Conservation (phyloP, 2,888 invertebrate species). For the Drosophila meridionalis region DNA sequence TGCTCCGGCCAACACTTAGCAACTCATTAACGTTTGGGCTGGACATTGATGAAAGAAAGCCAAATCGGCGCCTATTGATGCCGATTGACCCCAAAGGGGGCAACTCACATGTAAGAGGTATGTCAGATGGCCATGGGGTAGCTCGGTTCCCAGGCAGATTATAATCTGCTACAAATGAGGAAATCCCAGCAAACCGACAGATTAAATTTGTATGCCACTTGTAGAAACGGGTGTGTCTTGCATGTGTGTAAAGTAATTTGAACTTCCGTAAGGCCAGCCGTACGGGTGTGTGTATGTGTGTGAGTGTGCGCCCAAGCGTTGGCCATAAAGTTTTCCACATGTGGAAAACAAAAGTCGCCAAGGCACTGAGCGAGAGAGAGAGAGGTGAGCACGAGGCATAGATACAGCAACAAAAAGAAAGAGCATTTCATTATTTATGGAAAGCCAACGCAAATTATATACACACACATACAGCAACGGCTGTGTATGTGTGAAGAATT, state of each 20-base stretch:
- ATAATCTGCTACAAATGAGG: slow-evolving; percentile 73
- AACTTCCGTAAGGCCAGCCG: slow-evolving; percentile 33
- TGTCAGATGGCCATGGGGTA: not conserved
- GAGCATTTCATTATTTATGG: slow-evolving; percentile 69
- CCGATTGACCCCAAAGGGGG: slow-evolving; percentile 17
- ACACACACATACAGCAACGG: slow-evolving; percentile 26
- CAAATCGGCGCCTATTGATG: slow-evolving; percentile 56
- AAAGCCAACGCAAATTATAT: slow-evolving; percentile 71
- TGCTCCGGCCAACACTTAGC: slow-evolving; percentile 42
- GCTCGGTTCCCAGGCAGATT: slow-evolving; percentile 38
- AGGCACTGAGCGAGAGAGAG: slow-evolving; percentile 24
- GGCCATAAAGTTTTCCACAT: slow-evolving; percentile 51
- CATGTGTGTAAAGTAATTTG: slow-evolving; percentile 16
- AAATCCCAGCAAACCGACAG: slow-evolving; percentile 71
- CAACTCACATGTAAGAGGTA: too few relatives aligned
- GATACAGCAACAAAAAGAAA: slow-evolving; percentile 33
- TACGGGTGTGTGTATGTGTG: slow-evolving; percentile 11
- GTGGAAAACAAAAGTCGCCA: slow-evolving; percentile 53
- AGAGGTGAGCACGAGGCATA: not conserved
- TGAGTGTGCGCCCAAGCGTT: slow-evolving; percentile 23
- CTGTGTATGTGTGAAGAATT: slow-evolving; percentile 46
- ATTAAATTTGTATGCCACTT: slow-evolving; percentile 74
- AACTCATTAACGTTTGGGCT: slow-evolving; percentile 65
- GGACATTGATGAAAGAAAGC: slow-evolving; percentile 31
- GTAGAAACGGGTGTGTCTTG: slow-evolving; percentile 58